These are phyloP conservation scores for Aproaerema taeniolella DNA, from an alignment of 2,888 invertebrate species.

Conservation along the genomic window DNA sequence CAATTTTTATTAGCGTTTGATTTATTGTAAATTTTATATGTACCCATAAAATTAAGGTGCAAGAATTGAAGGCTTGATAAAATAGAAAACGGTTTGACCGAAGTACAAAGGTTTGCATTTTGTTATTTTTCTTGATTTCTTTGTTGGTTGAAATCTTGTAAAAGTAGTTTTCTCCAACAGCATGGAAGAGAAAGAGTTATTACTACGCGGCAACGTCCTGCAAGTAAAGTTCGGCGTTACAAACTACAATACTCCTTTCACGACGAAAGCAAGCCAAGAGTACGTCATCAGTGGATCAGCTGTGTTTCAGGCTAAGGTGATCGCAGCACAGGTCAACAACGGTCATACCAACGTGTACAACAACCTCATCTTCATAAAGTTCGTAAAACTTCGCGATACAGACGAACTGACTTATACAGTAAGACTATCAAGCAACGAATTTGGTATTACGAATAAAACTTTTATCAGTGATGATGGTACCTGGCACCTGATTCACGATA, in stretches of 20 bases:
- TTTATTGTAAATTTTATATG: too few species aligned
- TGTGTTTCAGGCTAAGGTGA: constrained; percentile 32
- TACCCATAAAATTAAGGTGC: too few species aligned
- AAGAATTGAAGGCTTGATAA: too few species aligned
- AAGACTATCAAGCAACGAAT: constrained; percentile 30
- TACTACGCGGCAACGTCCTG: constrained; percentile 33
- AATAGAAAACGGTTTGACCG: too few species aligned
- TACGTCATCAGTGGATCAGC: constrained; percentile 32
- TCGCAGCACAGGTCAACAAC: constrained; percentile 32
- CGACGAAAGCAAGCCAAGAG: constrained; percentile 29
- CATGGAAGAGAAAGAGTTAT: constrained; percentile 32
- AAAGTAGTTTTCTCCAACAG: constrained; percentile 21
- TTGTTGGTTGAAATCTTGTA: too few species aligned
- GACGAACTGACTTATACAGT: constrained; percentile 35
- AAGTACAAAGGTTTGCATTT: too few species aligned
- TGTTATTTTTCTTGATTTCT: too few species aligned
- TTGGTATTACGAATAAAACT: constrained; percentile 27
- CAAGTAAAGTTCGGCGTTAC: constrained; percentile 28
- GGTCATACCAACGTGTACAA: constrained; percentile 32
- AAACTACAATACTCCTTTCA: constrained; percentile 32
- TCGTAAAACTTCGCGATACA: constrained; percentile 26
- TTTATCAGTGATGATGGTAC: constrained; percentile 40
- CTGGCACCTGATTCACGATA: constrained; percentile 38
- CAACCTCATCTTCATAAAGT: constrained; percentile 35
- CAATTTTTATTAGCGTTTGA: too few species aligned